phyloP scores from a whole-genome alignment of 1,140 invertebrate genomes.

The Eumeta japonica region DNA sequence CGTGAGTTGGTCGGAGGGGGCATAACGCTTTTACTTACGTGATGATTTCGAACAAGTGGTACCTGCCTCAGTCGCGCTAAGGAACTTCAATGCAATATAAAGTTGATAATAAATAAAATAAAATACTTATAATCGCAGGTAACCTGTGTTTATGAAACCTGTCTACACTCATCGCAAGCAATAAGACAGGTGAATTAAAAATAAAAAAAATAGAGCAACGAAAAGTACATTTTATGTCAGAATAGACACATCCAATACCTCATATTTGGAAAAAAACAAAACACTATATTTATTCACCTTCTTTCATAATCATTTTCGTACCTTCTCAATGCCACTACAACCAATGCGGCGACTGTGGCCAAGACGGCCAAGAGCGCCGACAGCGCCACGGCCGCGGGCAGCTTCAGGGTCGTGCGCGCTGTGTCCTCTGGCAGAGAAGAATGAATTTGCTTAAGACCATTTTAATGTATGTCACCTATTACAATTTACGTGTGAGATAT shows the following conservation, averaged over 20 bases:
- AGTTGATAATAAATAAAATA: no score
- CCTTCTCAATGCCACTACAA: slow-evolving; percentile 28
- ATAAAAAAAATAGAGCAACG: not conserved
- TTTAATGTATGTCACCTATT: not conserved
- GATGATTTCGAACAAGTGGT: no score
- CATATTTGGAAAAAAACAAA: not conserved
- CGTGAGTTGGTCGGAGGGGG: no score
- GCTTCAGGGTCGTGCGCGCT: slow-evolving; percentile 21
- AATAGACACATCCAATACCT: not conserved
- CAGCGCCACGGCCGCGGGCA: slow-evolving; percentile 30
- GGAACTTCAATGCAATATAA: no score
- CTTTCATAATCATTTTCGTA: slow-evolving; percentile 11
- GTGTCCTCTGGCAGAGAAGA: slow-evolving; percentile 41
- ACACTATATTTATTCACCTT: not conserved
- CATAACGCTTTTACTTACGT: no score
- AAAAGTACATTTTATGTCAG: not conserved
- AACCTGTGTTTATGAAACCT: no score
- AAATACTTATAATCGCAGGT: no score
- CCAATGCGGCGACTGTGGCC: slow-evolving; percentile 26
- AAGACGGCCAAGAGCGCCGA: slow-evolving; percentile 30
- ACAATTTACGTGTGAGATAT: not conserved
- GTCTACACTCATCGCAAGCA: not conserved
- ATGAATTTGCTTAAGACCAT: not conserved
- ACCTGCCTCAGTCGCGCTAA: no score
- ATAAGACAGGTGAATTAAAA: not conserved